Evolutionary conservation across 2,113 vertebrate species (phyloP).

Genomic region (Rallus limicola): DNA sequence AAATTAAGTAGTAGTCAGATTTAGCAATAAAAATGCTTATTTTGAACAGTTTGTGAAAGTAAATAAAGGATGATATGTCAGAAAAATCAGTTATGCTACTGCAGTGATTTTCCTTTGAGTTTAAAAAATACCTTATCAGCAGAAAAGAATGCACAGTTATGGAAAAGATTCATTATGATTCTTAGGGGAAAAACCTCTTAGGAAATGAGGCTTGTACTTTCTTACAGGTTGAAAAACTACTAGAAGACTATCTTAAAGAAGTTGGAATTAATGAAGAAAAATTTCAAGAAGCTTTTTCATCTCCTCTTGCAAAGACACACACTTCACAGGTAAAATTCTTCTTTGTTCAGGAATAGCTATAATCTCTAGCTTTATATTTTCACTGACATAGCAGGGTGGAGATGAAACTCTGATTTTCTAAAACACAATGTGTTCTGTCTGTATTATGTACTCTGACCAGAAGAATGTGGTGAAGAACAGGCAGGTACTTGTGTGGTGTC

Average conservation of each 20-base stretch:
- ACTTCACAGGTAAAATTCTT: slow-evolving; percentile 85
- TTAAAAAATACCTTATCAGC: not conserved
- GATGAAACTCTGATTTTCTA: not conserved
- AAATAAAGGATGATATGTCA: not conserved
- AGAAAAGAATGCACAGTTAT: not conserved
- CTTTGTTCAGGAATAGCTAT: not conserved
- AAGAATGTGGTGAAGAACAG: not conserved
- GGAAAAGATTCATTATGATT: not conserved
- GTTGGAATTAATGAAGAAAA: slow-evolving; percentile 96
- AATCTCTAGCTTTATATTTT: not conserved
- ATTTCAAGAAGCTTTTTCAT: slow-evolving; percentile 90
- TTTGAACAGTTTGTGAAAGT: not conserved
- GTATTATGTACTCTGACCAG: not conserved
- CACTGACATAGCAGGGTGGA: not conserved
- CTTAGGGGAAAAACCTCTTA: not conserved
- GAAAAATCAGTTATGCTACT: not conserved
- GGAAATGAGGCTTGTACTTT: not conserved
- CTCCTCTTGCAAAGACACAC: slow-evolving; percentile 89
- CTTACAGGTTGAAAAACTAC: slow-evolving; percentile 89
- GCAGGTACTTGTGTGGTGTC: not conserved
- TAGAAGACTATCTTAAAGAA: slow-evolving; percentile 92
- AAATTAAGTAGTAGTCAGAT: not conserved
- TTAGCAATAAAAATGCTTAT: not conserved
- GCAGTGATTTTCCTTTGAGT: not conserved
- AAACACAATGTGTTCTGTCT: not conserved